phyloP scores from a whole-genome alignment of 2,797 vertebrate genomes.

The Zonotrichia albicollis region DNA sequence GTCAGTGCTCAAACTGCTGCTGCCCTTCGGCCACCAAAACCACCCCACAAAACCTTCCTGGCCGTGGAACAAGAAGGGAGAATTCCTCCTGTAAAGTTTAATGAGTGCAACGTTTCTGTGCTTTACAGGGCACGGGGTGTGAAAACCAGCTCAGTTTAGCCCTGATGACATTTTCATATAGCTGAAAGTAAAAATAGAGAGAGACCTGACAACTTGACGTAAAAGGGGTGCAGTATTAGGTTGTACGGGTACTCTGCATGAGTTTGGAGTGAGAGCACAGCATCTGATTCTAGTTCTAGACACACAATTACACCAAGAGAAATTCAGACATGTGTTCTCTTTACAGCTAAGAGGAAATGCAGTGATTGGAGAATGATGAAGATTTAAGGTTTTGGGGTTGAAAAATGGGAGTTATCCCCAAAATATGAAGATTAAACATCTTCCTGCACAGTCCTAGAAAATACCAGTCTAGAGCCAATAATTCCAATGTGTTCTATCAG shows the following conservation, averaged over 20 bases:
- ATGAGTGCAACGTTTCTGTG: slow-evolving; percentile 33
- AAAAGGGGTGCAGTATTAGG: not conserved
- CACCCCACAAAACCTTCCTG: slow-evolving; percentile 13
- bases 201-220: slow-evolving; percentile 38
- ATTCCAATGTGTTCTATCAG: not conserved
- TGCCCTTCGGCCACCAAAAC: slow-evolving; percentile 31
- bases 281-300: slow-evolving; percentile 55
- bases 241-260: not conserved
- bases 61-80: not conserved
- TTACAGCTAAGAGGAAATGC: slow-evolving; percentile 12
- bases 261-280: slow-evolving; percentile 4
- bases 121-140: slow-evolving; percentile 45
- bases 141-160: slow-evolving; percentile 62
- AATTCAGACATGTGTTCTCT: not conserved
- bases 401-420: not conserved
- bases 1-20: not conserved
- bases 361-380: not conserved
- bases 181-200: slow-evolving; percentile 54
- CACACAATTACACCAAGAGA: not conserved
- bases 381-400: not conserved
- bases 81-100: slow-evolving; percentile 62
- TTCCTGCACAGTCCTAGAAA: not conserved
- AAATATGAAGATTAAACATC: not conserved
- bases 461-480: not conserved
- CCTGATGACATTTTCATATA: slow-evolving; percentile 63